Evolutionary conservation across 2,797 vertebrate genomes (phyloP).

Genomic region (Hypotaenidia okinawae): DNA sequence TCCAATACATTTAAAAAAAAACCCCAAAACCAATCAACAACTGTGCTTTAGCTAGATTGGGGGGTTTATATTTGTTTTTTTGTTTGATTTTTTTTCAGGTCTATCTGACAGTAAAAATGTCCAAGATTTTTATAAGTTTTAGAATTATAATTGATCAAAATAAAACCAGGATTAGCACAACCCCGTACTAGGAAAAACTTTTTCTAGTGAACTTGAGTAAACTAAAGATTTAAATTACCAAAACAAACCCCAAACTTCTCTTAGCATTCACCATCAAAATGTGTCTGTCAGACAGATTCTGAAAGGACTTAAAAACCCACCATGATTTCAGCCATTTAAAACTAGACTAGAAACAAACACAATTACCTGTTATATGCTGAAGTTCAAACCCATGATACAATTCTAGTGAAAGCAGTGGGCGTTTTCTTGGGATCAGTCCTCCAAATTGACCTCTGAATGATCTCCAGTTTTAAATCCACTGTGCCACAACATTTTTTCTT

Average conservation of each 20-base stretch:
- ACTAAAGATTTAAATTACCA: background rate
- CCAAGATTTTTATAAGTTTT: background rate
- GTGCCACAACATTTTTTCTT: background rate
- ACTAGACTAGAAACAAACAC: background rate
- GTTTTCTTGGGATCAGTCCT: background rate
- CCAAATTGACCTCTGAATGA: background rate
- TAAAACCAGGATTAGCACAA: background rate
- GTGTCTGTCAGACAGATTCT: background rate
- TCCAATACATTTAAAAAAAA: background rate
- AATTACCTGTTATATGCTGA: accelerated
- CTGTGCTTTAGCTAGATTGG: background rate
- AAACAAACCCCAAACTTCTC: background rate
- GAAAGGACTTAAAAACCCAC: background rate
- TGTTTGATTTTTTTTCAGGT: background rate
- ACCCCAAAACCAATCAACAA: no score
- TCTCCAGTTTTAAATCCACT: background rate
- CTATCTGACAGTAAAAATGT: background rate
- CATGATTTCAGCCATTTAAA: background rate
- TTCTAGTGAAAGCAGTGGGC: background rate
- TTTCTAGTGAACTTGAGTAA: background rate
- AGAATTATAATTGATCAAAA: background rate
- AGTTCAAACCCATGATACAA: background rate
- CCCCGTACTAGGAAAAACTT: background rate
- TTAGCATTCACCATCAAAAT: background rate
- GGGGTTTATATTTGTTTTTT: no score